Evolutionary conservation across 2,888 invertebrate species (phyloP).

Genomic region (Plebejus argus): DNA sequence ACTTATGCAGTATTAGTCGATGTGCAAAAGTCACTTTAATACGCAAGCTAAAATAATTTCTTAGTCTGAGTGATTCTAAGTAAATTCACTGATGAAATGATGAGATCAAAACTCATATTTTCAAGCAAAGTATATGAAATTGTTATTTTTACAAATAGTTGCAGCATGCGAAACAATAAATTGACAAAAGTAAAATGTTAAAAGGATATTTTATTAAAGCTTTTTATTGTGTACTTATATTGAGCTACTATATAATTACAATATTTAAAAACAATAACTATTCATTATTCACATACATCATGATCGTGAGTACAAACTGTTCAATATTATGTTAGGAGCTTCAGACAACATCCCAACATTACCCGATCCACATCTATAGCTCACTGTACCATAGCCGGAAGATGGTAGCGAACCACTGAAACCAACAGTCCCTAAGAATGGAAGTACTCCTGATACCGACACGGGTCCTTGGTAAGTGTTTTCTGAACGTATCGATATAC

Average conservation of each 20-base stretch:
- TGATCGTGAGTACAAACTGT: neutral
- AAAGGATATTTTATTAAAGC: neutral
- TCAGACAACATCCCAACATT: neutral
- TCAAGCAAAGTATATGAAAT: neutral
- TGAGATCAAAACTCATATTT: neutral
- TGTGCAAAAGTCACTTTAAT: no score
- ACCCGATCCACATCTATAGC: neutral
- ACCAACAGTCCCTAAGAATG: constrained; percentile 27
- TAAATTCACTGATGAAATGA: neutral
- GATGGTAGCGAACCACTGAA: constrained; percentile 6
- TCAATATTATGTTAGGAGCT: neutral
- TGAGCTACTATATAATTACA: neutral
- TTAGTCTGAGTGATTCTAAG: no score
- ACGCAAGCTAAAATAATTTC: no score
- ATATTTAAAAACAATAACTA: neutral
- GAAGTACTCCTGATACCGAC: constrained; percentile 20
- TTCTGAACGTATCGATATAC: constrained; percentile 11
- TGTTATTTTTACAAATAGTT: neutral
- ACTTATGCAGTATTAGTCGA: neutral
- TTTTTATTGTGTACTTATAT: neutral
- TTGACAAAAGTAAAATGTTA: neutral
- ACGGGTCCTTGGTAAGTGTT: constrained; percentile 12
- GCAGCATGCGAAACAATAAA: neutral
- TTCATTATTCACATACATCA: neutral
- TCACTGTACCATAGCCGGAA: constrained; percentile 1